A percentile compares a stretch with the other conserved stretches of the same genome.
Conservation (phyloP, 1,140 invertebrate species). For the Drosophila albomicans region DNA sequence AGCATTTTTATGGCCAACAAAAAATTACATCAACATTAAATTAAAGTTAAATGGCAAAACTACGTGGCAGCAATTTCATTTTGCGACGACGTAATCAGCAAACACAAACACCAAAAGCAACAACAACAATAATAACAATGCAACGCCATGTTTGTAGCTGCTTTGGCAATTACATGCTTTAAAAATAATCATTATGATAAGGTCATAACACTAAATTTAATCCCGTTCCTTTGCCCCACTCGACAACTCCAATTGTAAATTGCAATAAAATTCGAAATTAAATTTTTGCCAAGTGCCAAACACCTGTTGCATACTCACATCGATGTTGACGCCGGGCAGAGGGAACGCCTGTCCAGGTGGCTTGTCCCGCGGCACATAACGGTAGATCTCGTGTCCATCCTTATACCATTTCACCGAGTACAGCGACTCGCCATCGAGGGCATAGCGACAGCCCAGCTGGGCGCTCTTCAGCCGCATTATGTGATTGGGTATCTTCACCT, state of each 20-base stretch:
- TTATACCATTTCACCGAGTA: constrained; percentile 96
- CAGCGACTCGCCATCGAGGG: constrained; percentile 91
- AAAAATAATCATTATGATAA: constrained; percentile 81
- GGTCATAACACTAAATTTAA: constrained; percentile 74
- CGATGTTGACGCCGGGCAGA: constrained; percentile 91
- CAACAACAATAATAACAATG: constrained; percentile 26
- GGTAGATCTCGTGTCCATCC: constrained; percentile 94
- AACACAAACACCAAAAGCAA: constrained; percentile 7
- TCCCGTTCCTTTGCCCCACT: not conserved
- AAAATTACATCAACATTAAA: constrained; percentile 82
- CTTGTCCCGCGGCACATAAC: constrained; percentile 90
- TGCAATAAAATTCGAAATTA: constrained; percentile 82
- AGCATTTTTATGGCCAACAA: constrained; percentile 76
- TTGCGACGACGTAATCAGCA: constrained; percentile 68
- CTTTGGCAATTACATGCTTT: constrained; percentile 71
- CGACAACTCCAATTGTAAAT: constrained; percentile 52
- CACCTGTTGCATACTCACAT: constrained; percentile 88
- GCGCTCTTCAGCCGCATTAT: constrained; percentile 89
- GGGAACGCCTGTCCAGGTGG: constrained; percentile 91
- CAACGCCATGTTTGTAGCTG: constrained; percentile 12
- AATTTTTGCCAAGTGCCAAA: constrained; percentile 56
- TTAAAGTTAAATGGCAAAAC: constrained; percentile 84
- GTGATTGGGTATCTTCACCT: constrained; percentile 89
- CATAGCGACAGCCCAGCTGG: constrained; percentile 91
- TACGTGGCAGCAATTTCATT: constrained; percentile 80